Evolutionary conservation across 2,113 vertebrate species (phyloP).

Genomic region (Bubo blakistoni): DNA sequence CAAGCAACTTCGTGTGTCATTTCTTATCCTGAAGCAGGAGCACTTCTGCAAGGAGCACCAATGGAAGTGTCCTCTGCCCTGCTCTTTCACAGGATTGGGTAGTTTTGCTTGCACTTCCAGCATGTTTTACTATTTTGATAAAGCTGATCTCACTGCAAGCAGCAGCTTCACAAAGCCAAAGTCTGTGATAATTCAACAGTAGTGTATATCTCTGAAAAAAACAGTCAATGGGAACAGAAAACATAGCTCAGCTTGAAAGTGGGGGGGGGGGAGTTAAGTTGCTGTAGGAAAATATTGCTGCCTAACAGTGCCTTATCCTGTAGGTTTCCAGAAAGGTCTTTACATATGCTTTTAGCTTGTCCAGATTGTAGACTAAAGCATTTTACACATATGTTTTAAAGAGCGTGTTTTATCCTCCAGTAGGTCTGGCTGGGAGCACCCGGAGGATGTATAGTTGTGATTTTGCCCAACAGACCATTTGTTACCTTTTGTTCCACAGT

Average conservation of each 20-base stretch:
- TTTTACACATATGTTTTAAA: not conserved
- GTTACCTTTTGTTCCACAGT: not conserved
- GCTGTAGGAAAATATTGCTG: not conserved
- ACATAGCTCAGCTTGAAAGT: not conserved
- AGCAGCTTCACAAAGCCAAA: not conserved
- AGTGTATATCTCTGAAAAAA: not conserved
- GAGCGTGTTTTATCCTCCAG: not conserved
- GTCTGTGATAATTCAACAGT: not conserved
- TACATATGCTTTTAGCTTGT: fast-evolving
- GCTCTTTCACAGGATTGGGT: not conserved
- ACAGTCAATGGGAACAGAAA: not conserved
- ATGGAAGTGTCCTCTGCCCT: not conserved
- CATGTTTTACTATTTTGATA: not conserved
- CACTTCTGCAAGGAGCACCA: not conserved
- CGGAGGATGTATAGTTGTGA: not conserved
- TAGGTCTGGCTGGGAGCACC: not conserved
- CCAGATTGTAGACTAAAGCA: not conserved
- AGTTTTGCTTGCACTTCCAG: not conserved
- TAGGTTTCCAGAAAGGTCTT: not conserved
- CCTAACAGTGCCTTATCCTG: not conserved
- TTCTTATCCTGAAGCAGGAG: not conserved
- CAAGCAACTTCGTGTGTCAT: not conserved
- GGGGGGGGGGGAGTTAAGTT: not conserved
- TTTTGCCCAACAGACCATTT: not conserved
- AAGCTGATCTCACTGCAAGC: not conserved